Percentiles rank a stretch among this genome's conserved stretches.
Conservation (phyloP, 2,113 vertebrate genomes). For the Mellivora capensis region DNA sequence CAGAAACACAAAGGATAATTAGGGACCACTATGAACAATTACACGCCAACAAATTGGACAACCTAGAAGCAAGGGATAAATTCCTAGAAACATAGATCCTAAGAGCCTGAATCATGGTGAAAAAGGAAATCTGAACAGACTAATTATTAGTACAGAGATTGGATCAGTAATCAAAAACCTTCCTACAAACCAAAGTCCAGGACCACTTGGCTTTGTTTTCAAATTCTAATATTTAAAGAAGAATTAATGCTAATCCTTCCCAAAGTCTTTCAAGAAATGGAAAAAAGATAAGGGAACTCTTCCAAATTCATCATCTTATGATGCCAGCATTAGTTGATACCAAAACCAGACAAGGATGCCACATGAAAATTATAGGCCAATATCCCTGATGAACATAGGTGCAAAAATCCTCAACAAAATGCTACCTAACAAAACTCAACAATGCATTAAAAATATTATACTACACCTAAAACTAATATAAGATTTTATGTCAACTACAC, state of each 20-base stretch:
- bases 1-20: neutral
- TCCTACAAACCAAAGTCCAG: neutral
- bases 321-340: neutral
- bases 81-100: neutral
- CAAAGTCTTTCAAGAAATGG: neutral
- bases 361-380: neutral
- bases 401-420: neutral
- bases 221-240: neutral
- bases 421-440: neutral
- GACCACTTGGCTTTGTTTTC: neutral
- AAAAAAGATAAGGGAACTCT: neutral
- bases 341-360: neutral
- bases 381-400: neutral
- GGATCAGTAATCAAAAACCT: neutral
- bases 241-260: neutral
- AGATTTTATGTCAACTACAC: neutral
- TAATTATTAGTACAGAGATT: neutral
- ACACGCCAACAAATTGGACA: neutral
- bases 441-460: neutral
- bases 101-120: neutral
- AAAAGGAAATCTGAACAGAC: neutral
- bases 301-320: neutral
- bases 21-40: neutral
- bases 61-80: neutral
- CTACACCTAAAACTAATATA: neutral